A percentile compares a stretch with the other conserved stretches of the same genome.
phyloP scores from a whole-genome alignment of 2,797 vertebrate species.

The Poecilia picta region DNA sequence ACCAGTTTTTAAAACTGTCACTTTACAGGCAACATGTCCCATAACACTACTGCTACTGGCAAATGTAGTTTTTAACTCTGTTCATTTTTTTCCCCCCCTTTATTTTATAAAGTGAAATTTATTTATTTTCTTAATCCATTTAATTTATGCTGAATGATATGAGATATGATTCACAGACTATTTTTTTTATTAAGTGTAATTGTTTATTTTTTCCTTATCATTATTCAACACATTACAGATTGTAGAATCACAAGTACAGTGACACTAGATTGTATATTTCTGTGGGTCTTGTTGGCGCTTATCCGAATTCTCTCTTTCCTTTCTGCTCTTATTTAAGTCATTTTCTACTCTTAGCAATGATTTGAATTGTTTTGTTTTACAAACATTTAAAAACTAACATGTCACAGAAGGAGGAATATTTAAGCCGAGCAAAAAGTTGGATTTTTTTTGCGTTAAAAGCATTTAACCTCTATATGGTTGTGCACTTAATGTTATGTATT shows the following conservation, averaged over 20 bases:
- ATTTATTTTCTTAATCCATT: conserved; percentile 67
- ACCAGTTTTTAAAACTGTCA: conserved; percentile 7
- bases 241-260: neutral
- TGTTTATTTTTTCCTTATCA: conserved; percentile 29
- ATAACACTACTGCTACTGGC: neutral
- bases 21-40: conserved; percentile 22
- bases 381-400: neutral
- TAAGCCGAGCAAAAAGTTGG: conserved; percentile 8
- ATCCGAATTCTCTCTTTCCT: neutral
- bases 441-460: conserved; percentile 1
- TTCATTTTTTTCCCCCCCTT: conserved; percentile 5
- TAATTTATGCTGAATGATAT: conserved; percentile 42
- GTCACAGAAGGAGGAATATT: conserved; percentile 19
- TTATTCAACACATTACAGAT: conserved; percentile 40
- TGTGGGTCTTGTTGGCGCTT: neutral
- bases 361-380: neutral
- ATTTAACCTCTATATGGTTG: conserved; percentile 28
- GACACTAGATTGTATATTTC: neutral
- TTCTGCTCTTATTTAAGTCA: conserved; percentile 11
- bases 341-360: neutral
- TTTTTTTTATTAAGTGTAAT: conserved; percentile 34
- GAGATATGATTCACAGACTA: conserved; percentile 22
- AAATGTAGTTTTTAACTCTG: conserved; percentile 54
- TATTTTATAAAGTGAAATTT: conserved; percentile 44
- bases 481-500: conserved; percentile 43